Evolutionary conservation across 1,140 invertebrate species (phyloP), one percentile per base, ranked within the genome.

Genomic region (Listronotus oregonensis): DNA sequence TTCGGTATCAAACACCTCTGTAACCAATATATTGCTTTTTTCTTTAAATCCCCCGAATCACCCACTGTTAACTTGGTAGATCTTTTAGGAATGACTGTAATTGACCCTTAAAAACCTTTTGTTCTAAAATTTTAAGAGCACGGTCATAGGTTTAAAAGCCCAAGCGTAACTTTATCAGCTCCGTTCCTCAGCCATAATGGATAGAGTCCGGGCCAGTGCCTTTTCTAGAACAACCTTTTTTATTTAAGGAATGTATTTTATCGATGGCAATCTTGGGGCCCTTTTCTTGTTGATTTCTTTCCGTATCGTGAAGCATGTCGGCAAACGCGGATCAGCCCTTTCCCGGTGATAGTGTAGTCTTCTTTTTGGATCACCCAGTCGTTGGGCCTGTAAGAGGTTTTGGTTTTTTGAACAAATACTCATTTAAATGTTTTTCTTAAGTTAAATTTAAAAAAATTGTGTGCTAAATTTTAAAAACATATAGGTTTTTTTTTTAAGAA

Each of bases 1-100:
- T 82, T 99, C 97, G 5, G 97, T 98, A 80, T 99, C 97, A 86
- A 98, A 97, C 7, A 99, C 91, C 85, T 99, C 97, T 0, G 96
- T 95, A 0, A 99, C 95, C 49, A 99, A 85, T 70, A 99, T 90
- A 82, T 98, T 98, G 5, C 94, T 94, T 77, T 85, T 86, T n/a
- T 86, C 79, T 83, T 78, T 83, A 98, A 84, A 80, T 97, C 94
- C 27, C 85, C 83, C 74, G 84, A 82, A 67, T 84, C 78, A 5
- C 94, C 94, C 40, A 97, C 87, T 60, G 80, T 87, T n/a, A 98
- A 80, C 8, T 96, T 89, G 3, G 93, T 97, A 0, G 96, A 99
- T 62, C 91, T 82, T 79, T 97, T 97, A 6, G 88, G 86, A 69
- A 99, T 89, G 1, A 99, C 78, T 66, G 85, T 89, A 43, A 99